These are phyloP conservation scores for Gnatocerus cornutus DNA, from an alignment of 2,888 invertebrate genomes.

Conservation along the genomic window DNA sequence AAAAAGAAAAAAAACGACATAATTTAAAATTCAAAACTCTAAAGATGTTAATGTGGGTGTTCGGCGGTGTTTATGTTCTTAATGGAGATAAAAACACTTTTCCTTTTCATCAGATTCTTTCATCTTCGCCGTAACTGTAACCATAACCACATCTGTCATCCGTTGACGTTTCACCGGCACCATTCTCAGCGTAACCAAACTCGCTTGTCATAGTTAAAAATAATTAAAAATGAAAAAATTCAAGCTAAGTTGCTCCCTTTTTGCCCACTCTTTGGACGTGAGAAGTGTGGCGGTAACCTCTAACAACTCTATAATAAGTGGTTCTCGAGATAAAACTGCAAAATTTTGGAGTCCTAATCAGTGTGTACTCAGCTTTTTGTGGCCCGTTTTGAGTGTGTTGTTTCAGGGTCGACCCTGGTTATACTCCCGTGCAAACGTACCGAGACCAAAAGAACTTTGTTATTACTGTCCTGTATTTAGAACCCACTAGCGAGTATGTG, in stretches of 20 bases:
- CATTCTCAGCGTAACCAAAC: constrained; percentile 22
- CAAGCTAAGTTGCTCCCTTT: constrained; percentile 85
- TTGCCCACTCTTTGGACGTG: constrained; percentile 90
- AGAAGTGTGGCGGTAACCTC: constrained; percentile 80
- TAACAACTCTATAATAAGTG: constrained; percentile 86
- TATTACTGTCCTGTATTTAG: constrained; percentile 84
- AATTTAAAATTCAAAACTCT: no score
- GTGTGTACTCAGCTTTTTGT: constrained; percentile 68
- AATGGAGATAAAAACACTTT: no score
- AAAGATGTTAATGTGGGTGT: no score
- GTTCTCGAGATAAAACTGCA: constrained; percentile 91
- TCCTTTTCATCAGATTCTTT: no score
- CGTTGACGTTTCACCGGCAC: background rate
- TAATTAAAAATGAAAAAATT: constrained; percentile 72
- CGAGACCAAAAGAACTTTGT: constrained; percentile 91
- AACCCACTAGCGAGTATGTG: constrained; percentile 80
- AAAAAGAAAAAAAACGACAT: no score
- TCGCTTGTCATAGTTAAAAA: constrained; percentile 33
- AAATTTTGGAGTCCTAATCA: constrained; percentile 89
- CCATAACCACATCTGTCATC: constrained; percentile 3
- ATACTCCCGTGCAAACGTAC: constrained; percentile 79
- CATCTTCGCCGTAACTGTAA: no score
- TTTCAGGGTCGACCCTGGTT: constrained; percentile 63
- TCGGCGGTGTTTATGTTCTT: no score
- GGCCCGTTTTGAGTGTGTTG: background rate